phyloP scores from a whole-genome alignment of 2,113 vertebrate genomes.

The Sturnus vulgaris region DNA sequence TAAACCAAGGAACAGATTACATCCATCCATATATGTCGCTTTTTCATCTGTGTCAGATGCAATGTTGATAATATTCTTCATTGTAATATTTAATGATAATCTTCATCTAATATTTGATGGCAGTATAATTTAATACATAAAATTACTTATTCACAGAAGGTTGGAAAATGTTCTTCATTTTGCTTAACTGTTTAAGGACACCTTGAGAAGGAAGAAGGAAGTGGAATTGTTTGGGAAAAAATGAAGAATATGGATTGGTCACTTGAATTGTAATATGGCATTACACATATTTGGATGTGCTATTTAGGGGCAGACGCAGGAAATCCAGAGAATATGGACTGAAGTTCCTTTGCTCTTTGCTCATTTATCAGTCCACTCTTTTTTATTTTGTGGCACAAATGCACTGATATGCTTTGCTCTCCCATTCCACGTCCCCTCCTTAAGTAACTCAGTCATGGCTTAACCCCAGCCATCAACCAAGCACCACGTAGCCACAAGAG shows the following conservation, averaged over 20 bases:
- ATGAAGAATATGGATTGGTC: not conserved
- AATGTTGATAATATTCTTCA: constrained; percentile 59
- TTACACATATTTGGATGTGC: not conserved
- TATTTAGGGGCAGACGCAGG: not conserved
- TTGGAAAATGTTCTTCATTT: constrained; percentile 44
- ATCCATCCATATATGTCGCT: constrained; percentile 43
- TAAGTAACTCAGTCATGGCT: not conserved
- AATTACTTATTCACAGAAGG: not conserved
- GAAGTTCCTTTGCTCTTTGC: not conserved
- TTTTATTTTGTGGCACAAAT: not conserved
- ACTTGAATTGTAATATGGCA: not conserved
- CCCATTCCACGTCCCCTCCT: not conserved
- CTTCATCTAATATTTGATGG: constrained; percentile 70
- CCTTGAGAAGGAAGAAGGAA: not conserved
- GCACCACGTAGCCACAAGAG: not conserved
- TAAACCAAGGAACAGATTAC: constrained; percentile 54
- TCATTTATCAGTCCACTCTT: not conserved
- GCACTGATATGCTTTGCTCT: not conserved
- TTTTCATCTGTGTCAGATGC: constrained; percentile 64
- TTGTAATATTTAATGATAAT: constrained; percentile 67
- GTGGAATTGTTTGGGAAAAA: not conserved
- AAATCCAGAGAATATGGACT: not conserved
- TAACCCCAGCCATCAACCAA: not conserved
- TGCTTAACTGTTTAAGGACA: constrained; percentile 38
- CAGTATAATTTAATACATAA: constrained; percentile 51